phyloP scores from a whole-genome alignment of 2,888 invertebrate species.

The Dascillus cervinus region DNA sequence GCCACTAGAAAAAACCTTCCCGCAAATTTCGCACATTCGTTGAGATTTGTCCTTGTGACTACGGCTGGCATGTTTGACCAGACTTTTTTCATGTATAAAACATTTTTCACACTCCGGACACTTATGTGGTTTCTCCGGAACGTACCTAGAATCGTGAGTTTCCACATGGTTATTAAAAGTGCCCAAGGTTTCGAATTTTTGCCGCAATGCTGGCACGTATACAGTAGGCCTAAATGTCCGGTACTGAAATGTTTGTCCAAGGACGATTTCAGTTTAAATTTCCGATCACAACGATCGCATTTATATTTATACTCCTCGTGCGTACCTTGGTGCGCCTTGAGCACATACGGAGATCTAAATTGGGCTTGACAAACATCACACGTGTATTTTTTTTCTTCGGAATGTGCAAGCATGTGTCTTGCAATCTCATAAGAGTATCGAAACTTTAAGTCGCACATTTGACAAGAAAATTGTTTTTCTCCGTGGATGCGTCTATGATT shows the following conservation, averaged over 20 bases:
- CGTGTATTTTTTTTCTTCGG: conserved; percentile 43
- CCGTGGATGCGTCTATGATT: conserved; percentile 15
- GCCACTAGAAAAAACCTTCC: neutral
- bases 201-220: conserved; percentile 41
- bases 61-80: neutral
- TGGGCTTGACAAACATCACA: conserved; percentile 50
- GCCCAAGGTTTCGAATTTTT: conserved; percentile 43
- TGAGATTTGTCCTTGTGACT: too few species aligned
- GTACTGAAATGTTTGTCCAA: conserved; percentile 1
- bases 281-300: conserved; percentile 19
- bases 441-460: conserved; percentile 47
- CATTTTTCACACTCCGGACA: conserved; percentile 15
- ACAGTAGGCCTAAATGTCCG: neutral
- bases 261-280: conserved; percentile 4
- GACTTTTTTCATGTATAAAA: conserved; percentile 26
- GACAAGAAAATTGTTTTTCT: conserved; percentile 45
- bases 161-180: conserved; percentile 29
- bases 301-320: conserved; percentile 46
- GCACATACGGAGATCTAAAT: conserved; percentile 29
- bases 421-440: conserved; percentile 48
- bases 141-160: conserved; percentile 7
- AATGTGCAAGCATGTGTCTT: conserved; percentile 47
- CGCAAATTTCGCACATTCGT: conserved; percentile 1
- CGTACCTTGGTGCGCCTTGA: conserved; percentile 5
- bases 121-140: conserved; percentile 4